These are phyloP conservation scores for Nomada fabriciana DNA, from an alignment of 2,888 invertebrate genomes.

Conservation along the genomic window DNA sequence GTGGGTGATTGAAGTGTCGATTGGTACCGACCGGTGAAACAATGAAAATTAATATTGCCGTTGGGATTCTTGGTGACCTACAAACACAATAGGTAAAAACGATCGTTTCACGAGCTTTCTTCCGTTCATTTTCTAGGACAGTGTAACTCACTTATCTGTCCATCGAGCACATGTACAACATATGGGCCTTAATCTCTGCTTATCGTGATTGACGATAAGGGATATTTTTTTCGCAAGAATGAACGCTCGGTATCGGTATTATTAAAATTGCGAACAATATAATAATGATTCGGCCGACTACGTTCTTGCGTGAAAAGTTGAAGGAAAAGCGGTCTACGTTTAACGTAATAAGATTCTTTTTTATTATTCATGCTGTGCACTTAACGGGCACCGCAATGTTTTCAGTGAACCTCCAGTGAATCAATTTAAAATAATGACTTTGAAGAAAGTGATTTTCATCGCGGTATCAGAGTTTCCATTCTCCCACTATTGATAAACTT, in stretches of 20 bases:
- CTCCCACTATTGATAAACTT: too few species aligned
- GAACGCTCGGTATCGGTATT: slow-evolving; percentile 63
- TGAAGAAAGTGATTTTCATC: too few species aligned
- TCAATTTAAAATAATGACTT: too few species aligned
- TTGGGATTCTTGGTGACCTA: slow-evolving; percentile 4
- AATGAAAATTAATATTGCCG: too few species aligned
- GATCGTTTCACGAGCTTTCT: slow-evolving; percentile 13
- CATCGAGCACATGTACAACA: slow-evolving; percentile 72
- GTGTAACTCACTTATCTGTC: slow-evolving; percentile 65
- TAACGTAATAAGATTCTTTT: not conserved
- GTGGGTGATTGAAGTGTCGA: too few species aligned
- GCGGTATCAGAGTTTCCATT: too few species aligned
- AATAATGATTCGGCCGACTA: slow-evolving; percentile 12
- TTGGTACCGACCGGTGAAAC: not conserved
- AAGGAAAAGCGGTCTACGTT: not conserved
- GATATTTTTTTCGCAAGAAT: slow-evolving; percentile 66
- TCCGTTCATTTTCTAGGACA: slow-evolving; percentile 63
- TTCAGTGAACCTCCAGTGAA: too few species aligned
- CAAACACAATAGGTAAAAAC: slow-evolving; percentile 12
- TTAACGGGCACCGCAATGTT: too few species aligned
- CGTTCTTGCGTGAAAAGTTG: not conserved
- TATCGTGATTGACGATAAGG: slow-evolving; percentile 76
- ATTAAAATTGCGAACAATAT: slow-evolving; percentile 55
- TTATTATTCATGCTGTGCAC: too few species aligned
- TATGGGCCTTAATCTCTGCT: slow-evolving; percentile 77